Base-by-base conservation (phyloP, 2,888 invertebrate species). In the Stenchaetothrips biformis region DNA sequence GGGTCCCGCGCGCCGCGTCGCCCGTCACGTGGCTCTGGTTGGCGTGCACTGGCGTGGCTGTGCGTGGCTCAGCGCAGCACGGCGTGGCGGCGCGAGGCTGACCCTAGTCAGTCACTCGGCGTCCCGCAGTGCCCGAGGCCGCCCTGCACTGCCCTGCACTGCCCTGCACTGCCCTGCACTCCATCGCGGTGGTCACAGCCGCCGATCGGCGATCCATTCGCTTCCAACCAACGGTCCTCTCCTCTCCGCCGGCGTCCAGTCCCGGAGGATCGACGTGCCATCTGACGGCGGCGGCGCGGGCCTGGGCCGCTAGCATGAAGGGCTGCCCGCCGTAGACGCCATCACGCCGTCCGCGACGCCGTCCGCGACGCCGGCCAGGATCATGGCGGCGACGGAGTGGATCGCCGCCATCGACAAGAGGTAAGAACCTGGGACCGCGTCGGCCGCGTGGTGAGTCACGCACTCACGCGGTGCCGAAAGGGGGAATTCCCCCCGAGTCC, bases 371-470 rank as follows among this genome's bases (percentile, higher is more conserved):
- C 2, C 1, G 37, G 67, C 21, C 21, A 2, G 8, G 21, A 11
- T 25, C 48, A 79, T 49, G 79, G 81, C 81, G 81, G 82, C 82
- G 67, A 82, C 82, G 18, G 82, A 82, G 81, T 82, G 82, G 82
- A 81, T 82, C 78, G 80, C 81, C 59, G 82, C 82, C 80, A 82
- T 82, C 77, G 82, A 82, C 79, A 82, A 82, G 79, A 81, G 82
- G 82, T 82, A 37, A 37, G 37, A n/a, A n/a, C n/a, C 4, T 37
- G 37, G 37, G 37, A 37, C 37, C 37, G 37, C 37, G 37, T 37
- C 4, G 37, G 37, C 37, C 79, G 48, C 47, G 53, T 21, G 18
- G 18, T n/a, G n/a, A 16, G 16, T 62, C n/a, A n/a, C n/a, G 18
- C 2, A 2, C 2, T 62, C 53, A 7, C 53, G 53, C 1, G 53